Percentiles rank a stretch among this genome's conserved stretches.
Evolutionary conservation across 2,888 invertebrate genomes (phyloP).

Genomic region (Apodemia mormo): DNA sequence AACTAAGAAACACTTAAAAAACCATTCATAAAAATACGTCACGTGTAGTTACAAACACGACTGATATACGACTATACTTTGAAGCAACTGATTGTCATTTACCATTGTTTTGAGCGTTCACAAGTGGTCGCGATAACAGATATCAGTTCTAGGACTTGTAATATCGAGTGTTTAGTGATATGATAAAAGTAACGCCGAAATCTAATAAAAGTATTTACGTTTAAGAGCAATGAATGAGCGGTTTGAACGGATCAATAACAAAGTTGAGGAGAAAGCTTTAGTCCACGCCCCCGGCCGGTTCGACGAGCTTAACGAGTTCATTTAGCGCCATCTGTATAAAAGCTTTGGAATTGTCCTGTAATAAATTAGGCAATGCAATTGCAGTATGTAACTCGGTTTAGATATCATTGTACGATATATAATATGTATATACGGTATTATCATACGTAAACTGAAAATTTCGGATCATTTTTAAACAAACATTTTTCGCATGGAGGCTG

Average conservation of each 20-base stretch:
- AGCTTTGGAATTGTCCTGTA: constrained; percentile 23
- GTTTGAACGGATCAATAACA: constrained; percentile 59
- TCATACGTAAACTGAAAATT: too few species aligned
- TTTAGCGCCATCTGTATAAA: constrained; percentile 57
- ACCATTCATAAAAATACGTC: constrained; percentile 23
- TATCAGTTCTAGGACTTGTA: constrained; percentile 37
- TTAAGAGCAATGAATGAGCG: constrained; percentile 42
- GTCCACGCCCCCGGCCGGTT: constrained; percentile 61
- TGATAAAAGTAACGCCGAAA: constrained; percentile 48
- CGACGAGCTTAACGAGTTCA: constrained; percentile 44
- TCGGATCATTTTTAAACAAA: too few species aligned
- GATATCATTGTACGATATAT: too few species aligned
- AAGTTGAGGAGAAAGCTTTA: constrained; percentile 66
- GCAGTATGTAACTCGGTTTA: too few species aligned
- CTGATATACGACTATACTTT: constrained; percentile 48
- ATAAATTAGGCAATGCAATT: too few species aligned
- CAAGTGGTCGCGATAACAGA: constrained; percentile 40
- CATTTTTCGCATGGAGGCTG: too few species aligned
- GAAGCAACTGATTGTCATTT: constrained; percentile 54
- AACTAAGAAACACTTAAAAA: constrained; percentile 19
- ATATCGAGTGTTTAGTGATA: constrained; percentile 43
- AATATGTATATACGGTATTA: too few species aligned
- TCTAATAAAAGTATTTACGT: constrained; percentile 55
- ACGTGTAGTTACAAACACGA: constrained; percentile 43
- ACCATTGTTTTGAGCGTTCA: constrained; percentile 53